Conservation (phyloP, 2,113 vertebrate species). For the Porphyrio hochstetteri region DNA sequence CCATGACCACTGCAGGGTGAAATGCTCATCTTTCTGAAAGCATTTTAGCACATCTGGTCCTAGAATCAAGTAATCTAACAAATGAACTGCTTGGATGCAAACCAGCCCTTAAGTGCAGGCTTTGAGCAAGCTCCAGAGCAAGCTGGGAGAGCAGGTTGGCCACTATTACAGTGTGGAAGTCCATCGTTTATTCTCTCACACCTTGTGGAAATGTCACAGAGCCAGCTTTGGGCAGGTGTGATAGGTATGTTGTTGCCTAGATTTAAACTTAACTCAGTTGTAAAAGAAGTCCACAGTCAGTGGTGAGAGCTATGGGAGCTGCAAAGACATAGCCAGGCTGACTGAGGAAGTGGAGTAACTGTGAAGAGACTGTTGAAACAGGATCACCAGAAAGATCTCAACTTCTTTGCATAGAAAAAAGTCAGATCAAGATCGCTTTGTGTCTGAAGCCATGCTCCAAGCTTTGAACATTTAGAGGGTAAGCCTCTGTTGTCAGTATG, state of each 20-base stretch:
- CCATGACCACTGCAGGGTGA: conserved; percentile 2
- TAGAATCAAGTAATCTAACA: conserved; percentile 21
- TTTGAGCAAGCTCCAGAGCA: conserved; percentile 14
- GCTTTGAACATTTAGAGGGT: background rate
- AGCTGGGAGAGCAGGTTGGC: background rate
- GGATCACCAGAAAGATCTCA: background rate
- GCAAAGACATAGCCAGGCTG: background rate
- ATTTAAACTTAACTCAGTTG: background rate
- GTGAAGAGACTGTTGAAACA: background rate
- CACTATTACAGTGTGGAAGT: background rate
- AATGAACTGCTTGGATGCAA: conserved; percentile 34
- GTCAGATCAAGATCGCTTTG: background rate
- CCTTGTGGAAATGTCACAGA: background rate
- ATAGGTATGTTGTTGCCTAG: background rate
- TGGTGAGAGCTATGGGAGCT: background rate
- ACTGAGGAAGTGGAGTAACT: background rate
- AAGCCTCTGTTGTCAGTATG: background rate
- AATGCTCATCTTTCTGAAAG: conserved; percentile 26
- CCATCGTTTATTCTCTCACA: background rate
- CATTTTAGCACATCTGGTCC: conserved; percentile 63
- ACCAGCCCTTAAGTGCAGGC: conserved; percentile 38
- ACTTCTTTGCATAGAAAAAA: background rate
- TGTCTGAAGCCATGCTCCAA: background rate
- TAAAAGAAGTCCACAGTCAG: background rate
- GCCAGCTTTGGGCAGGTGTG: background rate